A percentile compares a stretch with the other conserved stretches of the same genome.
These are phyloP conservation scores for Austrolebias charrua DNA, from an alignment of 2,797 vertebrate species.

Conservation along the genomic window DNA sequence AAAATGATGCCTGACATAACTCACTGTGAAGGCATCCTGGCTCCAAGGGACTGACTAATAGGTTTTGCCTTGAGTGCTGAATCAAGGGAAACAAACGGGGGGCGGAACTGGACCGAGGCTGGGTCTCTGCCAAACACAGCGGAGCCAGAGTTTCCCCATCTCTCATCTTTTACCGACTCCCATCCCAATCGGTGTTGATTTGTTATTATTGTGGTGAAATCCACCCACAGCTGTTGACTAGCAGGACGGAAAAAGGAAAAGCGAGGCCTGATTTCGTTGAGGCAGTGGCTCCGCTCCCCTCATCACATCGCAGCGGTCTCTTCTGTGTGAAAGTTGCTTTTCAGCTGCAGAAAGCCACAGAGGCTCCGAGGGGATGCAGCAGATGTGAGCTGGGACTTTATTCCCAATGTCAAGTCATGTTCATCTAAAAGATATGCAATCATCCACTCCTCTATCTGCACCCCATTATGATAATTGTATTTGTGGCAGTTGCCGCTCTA, in stretches of 20 bases:
- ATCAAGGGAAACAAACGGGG: slow-evolving; percentile 66
- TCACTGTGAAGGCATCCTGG: slow-evolving; percentile 54
- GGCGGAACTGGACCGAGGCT: slow-evolving; percentile 1
- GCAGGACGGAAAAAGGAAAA: slow-evolving; percentile 12
- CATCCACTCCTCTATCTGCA: slow-evolving; percentile 60
- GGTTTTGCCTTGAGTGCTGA: slow-evolving; percentile 65
- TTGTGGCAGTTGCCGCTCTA: slow-evolving; percentile 55
- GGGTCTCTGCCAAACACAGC: slow-evolving; percentile 26
- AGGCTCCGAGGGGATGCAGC: slow-evolving; percentile 39
- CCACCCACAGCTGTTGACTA: slow-evolving; percentile 28
- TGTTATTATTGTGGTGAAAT: slow-evolving; percentile 31
- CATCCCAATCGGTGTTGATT: slow-evolving; percentile 24
- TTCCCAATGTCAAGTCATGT: slow-evolving; percentile 55
- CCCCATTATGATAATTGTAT: slow-evolving; percentile 64
- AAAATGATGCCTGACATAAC: slow-evolving; percentile 66
- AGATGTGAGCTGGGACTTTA: slow-evolving; percentile 50
- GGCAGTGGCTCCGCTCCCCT: neutral
- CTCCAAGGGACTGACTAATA: slow-evolving; percentile 62
- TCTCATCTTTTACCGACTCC: slow-evolving; percentile 14
- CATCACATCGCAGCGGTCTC: neutral
- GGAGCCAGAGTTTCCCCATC: slow-evolving; percentile 3
- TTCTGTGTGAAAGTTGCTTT: slow-evolving; percentile 9
- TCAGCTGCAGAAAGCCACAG: slow-evolving; percentile 13
- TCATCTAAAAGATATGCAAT: slow-evolving; percentile 61
- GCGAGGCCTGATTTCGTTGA: slow-evolving; percentile 6